Evolutionary conservation across 2,113 vertebrate genomes (phyloP).

Genomic region (Anhinga rufa): DNA sequence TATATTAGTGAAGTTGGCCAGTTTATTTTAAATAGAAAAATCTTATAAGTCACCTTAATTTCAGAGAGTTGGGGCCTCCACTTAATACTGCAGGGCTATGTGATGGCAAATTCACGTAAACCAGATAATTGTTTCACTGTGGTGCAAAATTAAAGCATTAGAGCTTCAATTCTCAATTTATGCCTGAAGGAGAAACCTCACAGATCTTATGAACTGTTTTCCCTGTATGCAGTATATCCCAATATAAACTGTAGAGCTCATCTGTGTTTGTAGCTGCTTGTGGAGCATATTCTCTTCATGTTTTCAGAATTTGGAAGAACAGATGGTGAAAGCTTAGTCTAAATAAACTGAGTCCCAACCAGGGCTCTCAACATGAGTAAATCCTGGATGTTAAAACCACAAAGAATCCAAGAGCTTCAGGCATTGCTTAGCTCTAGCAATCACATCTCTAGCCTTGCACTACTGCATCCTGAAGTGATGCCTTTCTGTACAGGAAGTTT

Average conservation of each 20-base stretch:
- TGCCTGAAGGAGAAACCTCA: not conserved
- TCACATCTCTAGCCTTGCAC: not conserved
- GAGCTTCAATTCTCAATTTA: not conserved
- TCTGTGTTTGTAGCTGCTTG: not conserved
- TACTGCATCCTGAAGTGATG: not conserved
- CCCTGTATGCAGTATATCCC: not conserved
- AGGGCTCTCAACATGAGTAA: not conserved
- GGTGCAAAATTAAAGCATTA: not conserved
- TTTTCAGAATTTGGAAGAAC: constrained; percentile 7
- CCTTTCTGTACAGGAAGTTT: not conserved
- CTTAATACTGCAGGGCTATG: not conserved
- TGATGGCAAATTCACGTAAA: not conserved
- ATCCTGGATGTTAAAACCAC: not conserved
- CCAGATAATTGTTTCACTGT: not conserved
- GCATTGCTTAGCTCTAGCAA: not conserved
- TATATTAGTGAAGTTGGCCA: not conserved
- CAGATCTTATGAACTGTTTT: not conserved
- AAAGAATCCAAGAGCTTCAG: not conserved
- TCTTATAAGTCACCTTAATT: not conserved
- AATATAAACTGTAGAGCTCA: not conserved
- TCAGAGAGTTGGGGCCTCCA: not conserved
- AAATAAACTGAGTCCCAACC: not conserved
- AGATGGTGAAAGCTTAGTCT: constrained; percentile 3
- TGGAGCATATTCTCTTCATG: not conserved
- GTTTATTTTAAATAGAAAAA: not conserved